Evolutionary conservation across 1,140 invertebrate genomes (phyloP).

Genomic region (Neomicropteryx cornuta): DNA sequence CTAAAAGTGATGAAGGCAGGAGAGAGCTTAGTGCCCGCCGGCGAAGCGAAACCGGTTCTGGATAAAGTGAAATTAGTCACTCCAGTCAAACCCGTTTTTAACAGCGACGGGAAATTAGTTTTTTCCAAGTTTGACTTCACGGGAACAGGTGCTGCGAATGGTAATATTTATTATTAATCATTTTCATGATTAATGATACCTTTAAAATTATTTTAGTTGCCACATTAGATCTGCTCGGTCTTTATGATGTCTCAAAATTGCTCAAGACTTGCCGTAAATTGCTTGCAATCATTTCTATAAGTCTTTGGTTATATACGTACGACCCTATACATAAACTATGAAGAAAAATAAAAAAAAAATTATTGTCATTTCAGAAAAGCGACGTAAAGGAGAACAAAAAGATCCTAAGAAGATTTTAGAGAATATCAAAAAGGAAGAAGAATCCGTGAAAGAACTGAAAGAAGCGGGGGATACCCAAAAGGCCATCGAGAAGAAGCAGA

Average conservation of each 20-base stretch:
- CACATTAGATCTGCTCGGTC: no score
- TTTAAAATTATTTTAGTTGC: no score
- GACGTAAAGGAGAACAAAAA: conserved; percentile 43
- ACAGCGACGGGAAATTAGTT: conserved; percentile 68
- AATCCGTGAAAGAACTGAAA: conserved; percentile 51
- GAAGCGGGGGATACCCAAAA: conserved; percentile 48
- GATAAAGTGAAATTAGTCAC: conserved; percentile 24
- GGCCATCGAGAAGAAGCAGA: conserved; percentile 54
- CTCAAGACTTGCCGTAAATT: no score
- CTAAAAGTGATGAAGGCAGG: conserved; percentile 5
- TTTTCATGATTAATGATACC: no score
- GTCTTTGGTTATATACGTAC: no score
- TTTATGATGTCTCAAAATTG: no score
- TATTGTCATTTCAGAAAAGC: conserved; percentile 26
- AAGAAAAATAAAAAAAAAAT: no score
- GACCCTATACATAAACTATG: no score
- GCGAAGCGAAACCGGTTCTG: conserved; percentile 3
- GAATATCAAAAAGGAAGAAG: conserved; percentile 57
- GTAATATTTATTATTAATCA: conserved; percentile 24
- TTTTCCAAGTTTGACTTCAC: conserved; percentile 79
- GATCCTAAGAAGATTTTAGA: conserved; percentile 60
- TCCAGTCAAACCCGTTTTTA: conserved; percentile 55
- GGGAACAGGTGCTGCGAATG: conserved; percentile 38
- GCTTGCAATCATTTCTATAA: no score
- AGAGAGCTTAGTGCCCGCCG: conserved; percentile 1